Base-by-base conservation (phyloP, 2,113 vertebrate genomes). In the Rhabdornis inornatus region DNA sequence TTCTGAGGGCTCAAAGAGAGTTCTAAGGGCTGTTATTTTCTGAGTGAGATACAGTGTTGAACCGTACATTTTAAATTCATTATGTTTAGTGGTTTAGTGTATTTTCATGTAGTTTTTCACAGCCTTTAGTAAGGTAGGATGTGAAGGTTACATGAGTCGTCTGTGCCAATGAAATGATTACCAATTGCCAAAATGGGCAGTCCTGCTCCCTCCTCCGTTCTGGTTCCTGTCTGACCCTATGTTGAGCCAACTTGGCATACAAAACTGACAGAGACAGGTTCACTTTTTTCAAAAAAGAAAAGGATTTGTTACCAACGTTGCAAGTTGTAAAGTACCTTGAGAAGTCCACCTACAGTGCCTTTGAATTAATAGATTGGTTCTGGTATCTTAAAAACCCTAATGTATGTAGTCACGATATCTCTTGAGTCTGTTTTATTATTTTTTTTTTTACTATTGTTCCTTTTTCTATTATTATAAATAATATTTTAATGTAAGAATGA, bases 111-210 rank as follows among this genome's bases (percentile, higher is more conserved):
- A 13, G 22, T 83, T 93, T 94, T 83, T 92, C 55, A 66, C 47
- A 70, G 91, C 27, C 49, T 95, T 92, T 85, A 68, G 59, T 59
- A 76, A 85, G 69, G 66, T 91, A 75, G 31, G 47, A 76, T 94
- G 40, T 79, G 80, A 81, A 40, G 75, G 45, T 50, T 90, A 42
- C 15, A 3, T 27, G 60, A 81, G 52, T 24, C 63, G 60, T 7
- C 68, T 92, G 64, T 95, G 80, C 76, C 76, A 87, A 25, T 35
- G 22, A 66, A 92, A 75, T 66, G 24, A 33, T 35, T 89, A 81
- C 42, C 59, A 66, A 10, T 35, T 95, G 83, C 91, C 92, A 87
- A 78, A 94, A 93, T 64, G 80, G 69, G 83, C 68, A 44, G 80
- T 90, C 60, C 60, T 75, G 33, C 56, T 78, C 68, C 86, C 69